phyloP scores from a whole-genome alignment of 2,888 invertebrate genomes.

The Plebejus anna region DNA sequence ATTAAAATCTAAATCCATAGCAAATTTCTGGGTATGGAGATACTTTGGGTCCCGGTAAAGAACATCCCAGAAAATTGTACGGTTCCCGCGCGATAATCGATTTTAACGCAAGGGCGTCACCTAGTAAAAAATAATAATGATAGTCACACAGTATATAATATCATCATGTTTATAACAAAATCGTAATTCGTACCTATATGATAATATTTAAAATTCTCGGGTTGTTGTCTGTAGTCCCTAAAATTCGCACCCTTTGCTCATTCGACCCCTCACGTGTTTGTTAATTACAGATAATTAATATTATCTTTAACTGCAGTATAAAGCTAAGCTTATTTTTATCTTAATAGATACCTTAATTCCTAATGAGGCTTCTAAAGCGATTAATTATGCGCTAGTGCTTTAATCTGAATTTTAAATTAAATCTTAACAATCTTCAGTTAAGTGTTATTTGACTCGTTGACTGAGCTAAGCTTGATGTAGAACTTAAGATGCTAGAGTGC shows the following conservation, averaged over 20 bases:
- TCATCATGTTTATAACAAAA: not conserved
- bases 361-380: conserved; percentile 6
- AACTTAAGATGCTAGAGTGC: not conserved
- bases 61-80: too few relatives aligned
- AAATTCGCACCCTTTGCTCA: not conserved
- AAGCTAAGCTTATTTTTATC: conserved; percentile 5
- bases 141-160: too few relatives aligned
- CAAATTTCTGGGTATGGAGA: too few relatives aligned
- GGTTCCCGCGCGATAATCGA: too few relatives aligned
- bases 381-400: conserved; percentile 1
- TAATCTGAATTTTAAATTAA: conserved; percentile 17
- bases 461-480: not conserved
- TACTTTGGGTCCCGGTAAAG: too few relatives aligned
- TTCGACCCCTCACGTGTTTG: not conserved
- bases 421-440: conserved; percentile 13
- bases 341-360: not conserved
- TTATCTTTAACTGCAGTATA: not conserved
- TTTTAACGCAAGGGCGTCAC: too few relatives aligned
- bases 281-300: not conserved
- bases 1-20: too few relatives aligned
- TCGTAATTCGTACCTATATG: not conserved
- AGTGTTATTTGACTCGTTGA: conserved; percentile 16
- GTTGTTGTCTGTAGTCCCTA: not conserved
- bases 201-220: not conserved
- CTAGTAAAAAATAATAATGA: too few relatives aligned